These are phyloP conservation scores for Rhynchopsitta pachyrhyncha DNA, from an alignment of 2,113 vertebrate species.

Conservation along the genomic window DNA sequence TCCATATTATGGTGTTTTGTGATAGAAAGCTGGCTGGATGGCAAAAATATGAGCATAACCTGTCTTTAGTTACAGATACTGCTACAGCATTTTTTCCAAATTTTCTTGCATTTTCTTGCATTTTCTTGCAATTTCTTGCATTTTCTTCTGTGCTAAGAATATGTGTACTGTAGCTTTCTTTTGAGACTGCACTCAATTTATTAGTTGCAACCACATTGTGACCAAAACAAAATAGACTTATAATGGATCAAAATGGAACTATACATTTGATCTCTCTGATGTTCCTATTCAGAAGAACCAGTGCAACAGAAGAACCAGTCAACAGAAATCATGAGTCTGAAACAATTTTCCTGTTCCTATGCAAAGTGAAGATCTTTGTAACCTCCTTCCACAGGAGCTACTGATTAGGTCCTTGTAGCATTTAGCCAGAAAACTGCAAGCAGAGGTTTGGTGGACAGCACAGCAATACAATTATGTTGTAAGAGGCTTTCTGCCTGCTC, in stretches of 20 bases:
- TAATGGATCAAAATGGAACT: neutral
- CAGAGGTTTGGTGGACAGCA: neutral
- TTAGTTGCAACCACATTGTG: neutral
- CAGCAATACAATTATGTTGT: neutral
- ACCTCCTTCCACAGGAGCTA: neutral
- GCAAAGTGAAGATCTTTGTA: neutral
- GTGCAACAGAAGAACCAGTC: neutral
- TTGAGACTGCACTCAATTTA: neutral
- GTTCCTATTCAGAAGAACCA: neutral
- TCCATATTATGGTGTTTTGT: neutral
- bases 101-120: neutral
- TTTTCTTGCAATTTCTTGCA: neutral
- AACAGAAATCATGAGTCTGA: neutral
- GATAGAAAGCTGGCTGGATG: neutral
- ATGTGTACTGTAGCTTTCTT: neutral
- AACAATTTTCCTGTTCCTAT: neutral
- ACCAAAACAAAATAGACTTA: neutral
- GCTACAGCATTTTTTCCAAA: neutral
- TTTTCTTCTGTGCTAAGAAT: neutral
- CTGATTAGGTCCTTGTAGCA: neutral
- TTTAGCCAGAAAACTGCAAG: neutral
- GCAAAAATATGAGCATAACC: neutral
- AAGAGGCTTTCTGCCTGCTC: neutral
- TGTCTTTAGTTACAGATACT: neutral
- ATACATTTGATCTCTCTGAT: neutral